Conservation (phyloP, 2,797 vertebrate genomes). For the Lophotriccus pileatus region DNA sequence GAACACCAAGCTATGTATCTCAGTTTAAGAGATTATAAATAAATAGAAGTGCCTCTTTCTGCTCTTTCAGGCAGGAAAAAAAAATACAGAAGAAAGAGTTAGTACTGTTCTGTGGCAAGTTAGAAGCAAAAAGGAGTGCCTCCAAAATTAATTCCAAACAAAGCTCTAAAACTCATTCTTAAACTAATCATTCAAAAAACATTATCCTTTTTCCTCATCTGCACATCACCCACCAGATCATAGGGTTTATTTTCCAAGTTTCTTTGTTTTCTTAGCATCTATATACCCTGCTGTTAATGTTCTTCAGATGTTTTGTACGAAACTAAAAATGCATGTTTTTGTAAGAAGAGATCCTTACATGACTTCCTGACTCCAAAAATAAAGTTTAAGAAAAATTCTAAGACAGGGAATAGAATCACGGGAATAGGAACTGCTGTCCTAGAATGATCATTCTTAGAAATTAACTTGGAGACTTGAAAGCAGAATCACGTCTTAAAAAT, state of each 20-base stretch:
- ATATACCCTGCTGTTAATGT: not conserved
- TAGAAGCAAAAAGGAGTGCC: not conserved
- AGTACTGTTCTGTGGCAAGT: not conserved
- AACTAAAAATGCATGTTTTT: not conserved
- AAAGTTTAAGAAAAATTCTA: not conserved
- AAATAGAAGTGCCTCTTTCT: not conserved
- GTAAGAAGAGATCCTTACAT: not conserved
- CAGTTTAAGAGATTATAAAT: constrained; percentile 16
- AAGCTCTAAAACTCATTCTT: not conserved
- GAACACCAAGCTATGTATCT: not conserved
- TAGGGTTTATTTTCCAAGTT: not conserved
- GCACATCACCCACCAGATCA: not conserved
- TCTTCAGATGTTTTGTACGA: not conserved
- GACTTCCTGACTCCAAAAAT: not conserved
- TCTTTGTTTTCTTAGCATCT: not conserved
- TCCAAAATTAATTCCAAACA: not conserved
- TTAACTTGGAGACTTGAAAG: not conserved
- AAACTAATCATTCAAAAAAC: not conserved
- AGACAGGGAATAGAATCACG: not conserved
- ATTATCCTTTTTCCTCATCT: not conserved
- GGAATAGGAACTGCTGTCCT: not conserved
- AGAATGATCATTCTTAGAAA: not conserved
- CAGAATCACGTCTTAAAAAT: not conserved
- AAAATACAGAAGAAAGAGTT: not conserved
- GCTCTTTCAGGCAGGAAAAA: not conserved